Conservation (phyloP, 2,888 invertebrate genomes). For the Mythimna pallens region DNA sequence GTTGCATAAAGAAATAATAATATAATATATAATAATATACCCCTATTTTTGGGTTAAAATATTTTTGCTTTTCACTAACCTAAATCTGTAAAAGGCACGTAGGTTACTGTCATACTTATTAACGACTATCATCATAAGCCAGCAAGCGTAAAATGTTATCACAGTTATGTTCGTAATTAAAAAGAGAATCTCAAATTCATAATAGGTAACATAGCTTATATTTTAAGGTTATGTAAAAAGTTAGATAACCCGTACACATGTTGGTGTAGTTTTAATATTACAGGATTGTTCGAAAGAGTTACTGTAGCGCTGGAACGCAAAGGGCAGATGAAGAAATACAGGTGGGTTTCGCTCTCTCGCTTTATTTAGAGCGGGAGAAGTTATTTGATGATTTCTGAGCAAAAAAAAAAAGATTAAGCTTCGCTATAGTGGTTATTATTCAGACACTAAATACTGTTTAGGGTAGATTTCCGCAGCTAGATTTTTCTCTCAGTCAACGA, state of each 20-base stretch:
- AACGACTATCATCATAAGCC: conserved; percentile 27
- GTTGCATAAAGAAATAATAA: no score
- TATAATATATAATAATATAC: no score
- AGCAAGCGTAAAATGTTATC: conserved; percentile 47
- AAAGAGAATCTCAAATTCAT: conserved; percentile 10
- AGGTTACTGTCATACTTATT: conserved; percentile 13
- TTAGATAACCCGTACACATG: conserved; percentile 10
- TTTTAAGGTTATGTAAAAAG: conserved; percentile 21
- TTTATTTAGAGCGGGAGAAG: no score
- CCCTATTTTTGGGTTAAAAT: no score
- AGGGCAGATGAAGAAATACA: no score
- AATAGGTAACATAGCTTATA: conserved; percentile 1
- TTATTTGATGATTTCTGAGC: no score
- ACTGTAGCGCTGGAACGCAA: no score
- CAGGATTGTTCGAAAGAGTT: no score
- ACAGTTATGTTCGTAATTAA: conserved; percentile 29
- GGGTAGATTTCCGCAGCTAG: background rate
- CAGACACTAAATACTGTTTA: background rate
- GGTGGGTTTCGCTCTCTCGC: no score
- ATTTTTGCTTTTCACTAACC: background rate
- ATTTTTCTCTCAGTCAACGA: background rate
- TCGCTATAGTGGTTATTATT: no score
- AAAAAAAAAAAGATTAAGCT: no score
- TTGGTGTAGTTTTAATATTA: background rate
- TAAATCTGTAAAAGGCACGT: background rate